Conservation (phyloP, 1,140 invertebrate species). For the Nautilus pompilius region DNA sequence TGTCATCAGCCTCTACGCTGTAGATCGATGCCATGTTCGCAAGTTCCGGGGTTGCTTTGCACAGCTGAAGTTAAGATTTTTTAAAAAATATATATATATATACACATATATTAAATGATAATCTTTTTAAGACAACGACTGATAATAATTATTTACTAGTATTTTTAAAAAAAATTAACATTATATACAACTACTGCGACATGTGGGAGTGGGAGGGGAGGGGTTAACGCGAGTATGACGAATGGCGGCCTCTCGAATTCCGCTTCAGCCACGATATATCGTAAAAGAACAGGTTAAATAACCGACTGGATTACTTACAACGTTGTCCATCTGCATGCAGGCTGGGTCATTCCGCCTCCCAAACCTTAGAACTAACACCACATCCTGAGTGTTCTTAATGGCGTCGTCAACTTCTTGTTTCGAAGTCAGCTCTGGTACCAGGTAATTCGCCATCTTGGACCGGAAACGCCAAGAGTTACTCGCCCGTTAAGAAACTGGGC, state of each 20-base stretch:
- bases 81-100: not conserved
- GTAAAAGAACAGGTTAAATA: too few species aligned
- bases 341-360: conserved; percentile 42
- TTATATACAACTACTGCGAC: not conserved
- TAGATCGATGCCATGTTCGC: conserved; percentile 51
- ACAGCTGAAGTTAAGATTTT: conserved; percentile 37
- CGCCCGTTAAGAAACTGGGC: too few species aligned
- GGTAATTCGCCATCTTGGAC: conserved; percentile 21
- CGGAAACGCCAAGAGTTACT: too few species aligned
- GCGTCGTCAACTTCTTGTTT: conserved; percentile 48
- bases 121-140: not conserved
- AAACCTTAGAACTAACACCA: conserved; percentile 51
- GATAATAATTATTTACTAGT: not conserved
- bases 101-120: not conserved
- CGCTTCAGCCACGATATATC: too few species aligned
- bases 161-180: not conserved
- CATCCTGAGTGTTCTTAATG: conserved; percentile 43
- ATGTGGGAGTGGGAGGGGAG: not conserved
- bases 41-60: conserved; percentile 36
- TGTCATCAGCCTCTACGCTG: conserved; percentile 43
- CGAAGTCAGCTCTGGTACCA: conserved; percentile 33
- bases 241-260: not conserved
- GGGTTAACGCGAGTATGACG: not conserved
- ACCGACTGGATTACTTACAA: conserved; percentile 46
- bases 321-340: conserved; percentile 49